Evolutionary conservation across 2,113 vertebrate genomes (phyloP).

Genomic region (Trichechus manatus): DNA sequence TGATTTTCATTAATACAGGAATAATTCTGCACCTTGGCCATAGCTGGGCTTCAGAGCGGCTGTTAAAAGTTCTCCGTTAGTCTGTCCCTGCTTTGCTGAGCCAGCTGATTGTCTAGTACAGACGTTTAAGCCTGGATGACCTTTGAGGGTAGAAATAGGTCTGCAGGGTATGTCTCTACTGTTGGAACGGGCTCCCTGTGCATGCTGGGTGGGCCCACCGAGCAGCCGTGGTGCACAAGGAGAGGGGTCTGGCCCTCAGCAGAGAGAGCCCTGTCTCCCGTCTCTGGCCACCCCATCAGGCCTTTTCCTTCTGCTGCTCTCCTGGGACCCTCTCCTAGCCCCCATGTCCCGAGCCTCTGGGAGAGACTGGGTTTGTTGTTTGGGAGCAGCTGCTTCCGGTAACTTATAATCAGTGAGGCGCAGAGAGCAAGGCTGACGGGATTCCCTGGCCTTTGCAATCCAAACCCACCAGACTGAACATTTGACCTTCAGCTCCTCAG

Average conservation of each 20-base stretch:
- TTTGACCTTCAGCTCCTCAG: conserved; percentile 73
- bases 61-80: neutral
- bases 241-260: neutral
- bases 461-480: conserved; percentile 43
- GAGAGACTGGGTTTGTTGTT: neutral
- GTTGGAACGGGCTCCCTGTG: neutral
- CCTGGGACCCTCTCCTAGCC: neutral
- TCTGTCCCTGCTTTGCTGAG: neutral
- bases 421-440: neutral
- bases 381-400: neutral
- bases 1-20: conserved; percentile 4
- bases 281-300: accelerated
- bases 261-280: neutral
- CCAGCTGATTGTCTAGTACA: neutral
- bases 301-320: neutral
- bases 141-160: neutral
- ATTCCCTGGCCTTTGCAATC: conserved; percentile 72
- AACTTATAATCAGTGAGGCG: neutral
- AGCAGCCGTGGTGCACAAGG: neutral
- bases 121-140: neutral
- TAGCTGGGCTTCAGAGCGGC: conserved; percentile 27
- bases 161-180: neutral
- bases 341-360: neutral
- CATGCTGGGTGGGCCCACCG: accelerated
- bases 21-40: neutral